These are phyloP conservation scores for Drosophila anomelani DNA, from an alignment of 2,888 invertebrate species.

Conservation along the genomic window DNA sequence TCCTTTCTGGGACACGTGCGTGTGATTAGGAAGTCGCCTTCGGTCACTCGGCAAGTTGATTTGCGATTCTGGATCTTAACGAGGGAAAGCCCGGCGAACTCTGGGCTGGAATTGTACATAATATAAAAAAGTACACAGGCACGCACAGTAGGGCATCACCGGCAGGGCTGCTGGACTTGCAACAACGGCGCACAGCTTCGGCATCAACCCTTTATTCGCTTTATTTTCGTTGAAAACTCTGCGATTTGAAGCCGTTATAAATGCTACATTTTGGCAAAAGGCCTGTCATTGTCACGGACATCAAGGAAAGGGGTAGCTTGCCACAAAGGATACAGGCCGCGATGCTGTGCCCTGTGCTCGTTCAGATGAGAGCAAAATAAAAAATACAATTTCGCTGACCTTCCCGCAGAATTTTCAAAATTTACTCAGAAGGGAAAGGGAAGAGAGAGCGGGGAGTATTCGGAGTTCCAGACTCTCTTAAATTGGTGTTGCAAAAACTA, in stretches of 20 bases:
- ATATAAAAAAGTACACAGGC: background rate
- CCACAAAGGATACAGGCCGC: conserved; percentile 57
- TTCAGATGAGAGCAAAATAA: conserved; percentile 50
- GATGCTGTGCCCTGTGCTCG: conserved; percentile 56
- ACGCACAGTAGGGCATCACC: conserved; percentile 40
- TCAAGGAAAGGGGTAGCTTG: conserved; percentile 67
- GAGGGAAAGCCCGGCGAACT: conserved; percentile 1
- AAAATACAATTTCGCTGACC: conserved; percentile 60
- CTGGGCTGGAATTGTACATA: background rate
- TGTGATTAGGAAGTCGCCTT: conserved; percentile 54
- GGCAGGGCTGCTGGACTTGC: conserved; percentile 43
- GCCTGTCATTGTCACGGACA: conserved; percentile 46
- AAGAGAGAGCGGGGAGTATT: conserved; percentile 3
- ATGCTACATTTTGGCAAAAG: conserved; percentile 76
- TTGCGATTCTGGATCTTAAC: conserved; percentile 17
- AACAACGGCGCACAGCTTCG: conserved; percentile 6
- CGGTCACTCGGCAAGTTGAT: conserved; percentile 56
- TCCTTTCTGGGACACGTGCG: conserved; percentile 57
- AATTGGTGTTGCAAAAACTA: conserved; percentile 41
- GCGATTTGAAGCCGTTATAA: conserved; percentile 66
- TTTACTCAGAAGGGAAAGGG: conserved; percentile 1
- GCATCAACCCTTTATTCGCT: conserved; percentile 68
- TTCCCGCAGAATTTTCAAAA: conserved; percentile 60
- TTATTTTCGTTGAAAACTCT: conserved; percentile 66
- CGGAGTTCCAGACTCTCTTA: conserved; percentile 49